Conservation (phyloP, 37 sponge, comb jelly and placozoan species). For the Corticium candelabrum region DNA sequence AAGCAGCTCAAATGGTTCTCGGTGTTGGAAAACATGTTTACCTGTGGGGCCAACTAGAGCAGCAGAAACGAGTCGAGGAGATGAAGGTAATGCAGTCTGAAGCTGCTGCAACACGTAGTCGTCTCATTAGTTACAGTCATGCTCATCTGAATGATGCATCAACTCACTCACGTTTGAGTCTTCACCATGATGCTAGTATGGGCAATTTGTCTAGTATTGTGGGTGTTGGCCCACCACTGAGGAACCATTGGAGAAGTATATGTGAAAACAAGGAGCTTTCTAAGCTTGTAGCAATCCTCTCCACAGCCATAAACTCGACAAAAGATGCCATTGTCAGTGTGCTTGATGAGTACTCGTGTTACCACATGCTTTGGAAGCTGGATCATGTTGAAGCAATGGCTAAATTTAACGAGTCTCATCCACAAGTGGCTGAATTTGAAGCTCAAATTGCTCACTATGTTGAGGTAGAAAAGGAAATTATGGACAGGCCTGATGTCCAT, state of each 20-base stretch:
- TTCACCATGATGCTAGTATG: background rate
- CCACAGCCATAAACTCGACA: constrained; percentile 44
- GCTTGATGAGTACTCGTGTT: constrained; percentile 35
- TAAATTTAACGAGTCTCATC: constrained; percentile 7
- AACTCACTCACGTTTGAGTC: background rate
- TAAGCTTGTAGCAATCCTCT: constrained; percentile 49
- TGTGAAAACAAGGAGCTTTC: constrained; percentile 75
- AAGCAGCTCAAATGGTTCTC: constrained; percentile 47
- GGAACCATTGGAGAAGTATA: constrained; percentile 34
- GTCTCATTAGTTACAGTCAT: background rate
- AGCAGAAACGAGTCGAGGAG: background rate
- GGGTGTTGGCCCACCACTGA: background rate
- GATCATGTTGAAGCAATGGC: constrained; percentile 36
- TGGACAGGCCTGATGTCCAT: constrained; percentile 29
- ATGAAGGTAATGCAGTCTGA: background rate
- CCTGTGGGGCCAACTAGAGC: constrained; percentile 25
- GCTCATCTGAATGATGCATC: background rate
- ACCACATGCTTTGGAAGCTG: constrained; percentile 39
- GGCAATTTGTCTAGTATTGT: background rate
- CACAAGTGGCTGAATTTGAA: constrained; percentile 76
- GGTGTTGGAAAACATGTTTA: constrained; percentile 46
- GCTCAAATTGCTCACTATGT: constrained; percentile 65
- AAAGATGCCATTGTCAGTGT: constrained; percentile 26
- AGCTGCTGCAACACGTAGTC: background rate
- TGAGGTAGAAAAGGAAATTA: constrained; percentile 44